Percentiles rank a stretch among this genome's conserved stretches.
These are phyloP conservation scores for Drosophila kokeensis DNA, from an alignment of 2,888 invertebrate species.

Conservation along the genomic window DNA sequence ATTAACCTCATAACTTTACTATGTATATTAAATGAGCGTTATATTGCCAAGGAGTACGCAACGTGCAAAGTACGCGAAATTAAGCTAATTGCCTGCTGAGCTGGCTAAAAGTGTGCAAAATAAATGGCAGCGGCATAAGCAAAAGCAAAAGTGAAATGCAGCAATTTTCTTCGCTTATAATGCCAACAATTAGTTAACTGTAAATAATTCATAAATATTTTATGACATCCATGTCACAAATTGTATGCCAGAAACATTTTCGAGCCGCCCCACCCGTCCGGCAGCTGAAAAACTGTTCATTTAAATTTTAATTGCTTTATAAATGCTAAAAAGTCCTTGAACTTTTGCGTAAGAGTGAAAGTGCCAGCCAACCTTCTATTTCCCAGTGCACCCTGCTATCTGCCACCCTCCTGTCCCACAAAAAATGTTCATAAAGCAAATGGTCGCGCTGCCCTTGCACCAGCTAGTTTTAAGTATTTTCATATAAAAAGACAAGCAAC, in stretches of 20 bases:
- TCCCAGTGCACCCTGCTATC: neutral
- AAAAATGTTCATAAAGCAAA: slow-evolving; percentile 45
- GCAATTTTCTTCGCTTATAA: slow-evolving; percentile 38
- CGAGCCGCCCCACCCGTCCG: slow-evolving; percentile 27
- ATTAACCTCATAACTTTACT: slow-evolving; percentile 4
- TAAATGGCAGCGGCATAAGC: slow-evolving; percentile 2
- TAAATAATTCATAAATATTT: slow-evolving; percentile 62
- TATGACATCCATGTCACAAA: slow-evolving; percentile 72
- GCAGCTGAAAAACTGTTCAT: slow-evolving; percentile 74
- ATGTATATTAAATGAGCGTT: slow-evolving; percentile 8
- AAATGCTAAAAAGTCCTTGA: slow-evolving; percentile 83
- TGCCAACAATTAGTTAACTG: slow-evolving; percentile 71
- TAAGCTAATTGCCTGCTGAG: slow-evolving; percentile 60
- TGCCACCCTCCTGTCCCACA: slow-evolving; percentile 9
- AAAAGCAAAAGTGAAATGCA: slow-evolving; percentile 11
- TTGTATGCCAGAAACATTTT: slow-evolving; percentile 55
- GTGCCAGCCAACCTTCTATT: slow-evolving; percentile 29
- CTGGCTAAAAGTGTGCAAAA: slow-evolving; percentile 8
- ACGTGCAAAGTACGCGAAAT: slow-evolving; percentile 42
- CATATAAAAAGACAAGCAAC: slow-evolving; percentile 37
- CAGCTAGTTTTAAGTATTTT: slow-evolving; percentile 55
- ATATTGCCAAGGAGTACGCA: slow-evolving; percentile 12
- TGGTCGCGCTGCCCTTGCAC: slow-evolving; percentile 61
- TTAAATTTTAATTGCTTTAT: slow-evolving; percentile 84
- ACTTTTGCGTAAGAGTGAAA: slow-evolving; percentile 76